Evolutionary conservation across 1,140 invertebrate species (phyloP).

Genomic region (Coptotermes formosanus): DNA sequence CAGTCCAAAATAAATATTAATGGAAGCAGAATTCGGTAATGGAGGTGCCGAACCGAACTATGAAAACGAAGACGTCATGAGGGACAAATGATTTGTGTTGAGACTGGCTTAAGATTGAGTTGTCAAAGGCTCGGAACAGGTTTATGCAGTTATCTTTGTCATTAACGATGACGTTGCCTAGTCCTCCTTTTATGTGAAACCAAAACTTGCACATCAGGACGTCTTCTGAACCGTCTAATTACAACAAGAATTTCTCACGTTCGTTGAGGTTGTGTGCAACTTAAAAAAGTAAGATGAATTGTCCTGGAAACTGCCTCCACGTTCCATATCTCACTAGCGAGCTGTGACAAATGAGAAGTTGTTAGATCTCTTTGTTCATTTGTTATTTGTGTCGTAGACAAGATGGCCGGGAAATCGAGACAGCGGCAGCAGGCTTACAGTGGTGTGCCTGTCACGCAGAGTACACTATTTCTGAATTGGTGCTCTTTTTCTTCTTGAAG

Average conservation of each 20-base stretch:
- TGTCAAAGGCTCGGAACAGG: too few relatives aligned
- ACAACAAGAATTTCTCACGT: neutral
- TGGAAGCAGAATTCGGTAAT: too few relatives aligned
- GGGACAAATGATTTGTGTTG: too few relatives aligned
- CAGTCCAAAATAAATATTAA: too few relatives aligned
- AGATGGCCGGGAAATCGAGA: neutral
- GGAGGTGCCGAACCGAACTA: too few relatives aligned
- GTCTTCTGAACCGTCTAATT: neutral
- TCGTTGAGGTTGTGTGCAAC: neutral
- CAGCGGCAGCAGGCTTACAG: neutral
- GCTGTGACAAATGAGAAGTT: constrained; percentile 10
- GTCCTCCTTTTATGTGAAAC: too few relatives aligned
- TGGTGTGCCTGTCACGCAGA: neutral
- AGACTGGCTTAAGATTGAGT: too few relatives aligned
- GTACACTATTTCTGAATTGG: neutral
- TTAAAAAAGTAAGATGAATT: neutral
- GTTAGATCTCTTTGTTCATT: neutral
- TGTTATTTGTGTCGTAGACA: neutral
- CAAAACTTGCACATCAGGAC: neutral
- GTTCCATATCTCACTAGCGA: neutral
- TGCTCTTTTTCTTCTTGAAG: neutral
- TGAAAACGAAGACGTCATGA: too few relatives aligned
- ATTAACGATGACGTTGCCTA: too few relatives aligned
- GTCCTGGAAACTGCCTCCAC: neutral
- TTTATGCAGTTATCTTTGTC: too few relatives aligned